phyloP scores from a whole-genome alignment of 2,888 invertebrate genomes.

The Cosmia pyralina region DNA sequence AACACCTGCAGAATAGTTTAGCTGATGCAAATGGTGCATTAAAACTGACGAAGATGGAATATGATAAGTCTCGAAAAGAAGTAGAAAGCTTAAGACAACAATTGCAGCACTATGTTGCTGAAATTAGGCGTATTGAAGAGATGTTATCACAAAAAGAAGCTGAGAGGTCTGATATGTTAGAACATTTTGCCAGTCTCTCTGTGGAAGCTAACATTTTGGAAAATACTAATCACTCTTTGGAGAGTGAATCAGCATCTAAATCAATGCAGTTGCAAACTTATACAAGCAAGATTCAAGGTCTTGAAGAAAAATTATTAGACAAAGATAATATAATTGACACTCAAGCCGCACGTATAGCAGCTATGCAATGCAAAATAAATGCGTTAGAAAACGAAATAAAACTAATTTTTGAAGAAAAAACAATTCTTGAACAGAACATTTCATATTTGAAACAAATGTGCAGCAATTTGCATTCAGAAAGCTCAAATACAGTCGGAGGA shows the following conservation, averaged over 20 bases:
- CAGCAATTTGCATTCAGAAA: conserved; percentile 79
- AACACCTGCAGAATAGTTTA: conserved; percentile 93
- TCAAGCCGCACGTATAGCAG: conserved; percentile 80
- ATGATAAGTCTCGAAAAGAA: conserved; percentile 93
- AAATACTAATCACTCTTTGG: conserved; percentile 94
- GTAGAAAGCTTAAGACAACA: conserved; percentile 94
- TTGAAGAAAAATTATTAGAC: conserved; percentile 91
- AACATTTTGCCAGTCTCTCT: conserved; percentile 94
- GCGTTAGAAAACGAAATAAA: conserved; percentile 85
- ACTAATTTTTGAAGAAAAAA: conserved; percentile 84
- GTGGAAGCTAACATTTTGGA: conserved; percentile 94
- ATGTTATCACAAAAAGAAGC: conserved; percentile 93
- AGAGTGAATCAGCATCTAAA: conserved; percentile 93
- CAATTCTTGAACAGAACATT: conserved; percentile 84
- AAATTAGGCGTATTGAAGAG: conserved; percentile 95
- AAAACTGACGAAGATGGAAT: conserved; percentile 91
- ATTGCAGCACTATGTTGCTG: conserved; percentile 94
- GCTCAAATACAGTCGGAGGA: conserved; percentile 71
- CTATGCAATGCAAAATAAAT: conserved; percentile 82
- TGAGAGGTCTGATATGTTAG: conserved; percentile 94
- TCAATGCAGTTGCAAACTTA: conserved; percentile 90
- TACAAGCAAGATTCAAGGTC: conserved; percentile 87
- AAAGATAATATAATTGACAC: conserved; percentile 84
- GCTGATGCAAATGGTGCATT: conserved; percentile 91
- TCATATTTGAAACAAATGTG: conserved; percentile 86